Evolutionary conservation across 2,113 vertebrate species (phyloP).

Genomic region (Elgaria multicarinata): DNA sequence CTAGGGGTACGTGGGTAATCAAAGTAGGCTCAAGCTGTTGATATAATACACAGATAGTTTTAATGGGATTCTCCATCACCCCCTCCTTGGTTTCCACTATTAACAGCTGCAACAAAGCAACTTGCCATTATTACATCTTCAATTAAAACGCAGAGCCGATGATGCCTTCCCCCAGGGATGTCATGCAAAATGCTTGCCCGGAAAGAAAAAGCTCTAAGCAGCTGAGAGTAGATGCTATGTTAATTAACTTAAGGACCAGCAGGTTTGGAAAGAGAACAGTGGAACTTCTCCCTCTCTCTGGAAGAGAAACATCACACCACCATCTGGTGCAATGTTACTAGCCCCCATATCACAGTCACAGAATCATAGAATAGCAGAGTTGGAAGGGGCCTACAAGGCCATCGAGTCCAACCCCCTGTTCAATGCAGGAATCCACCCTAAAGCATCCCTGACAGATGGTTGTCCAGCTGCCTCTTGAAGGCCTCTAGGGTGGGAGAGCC

Average conservation of each 20-base stretch:
- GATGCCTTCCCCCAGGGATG: background rate
- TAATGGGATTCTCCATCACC: constrained; percentile 30
- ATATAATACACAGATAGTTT: constrained; percentile 39
- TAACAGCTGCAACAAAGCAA: constrained; percentile 57
- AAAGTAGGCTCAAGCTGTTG: constrained; percentile 41
- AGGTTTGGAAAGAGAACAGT: constrained; percentile 40
- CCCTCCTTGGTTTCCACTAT: constrained; percentile 29
- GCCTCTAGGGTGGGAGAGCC: no score
- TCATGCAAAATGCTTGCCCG: no score
- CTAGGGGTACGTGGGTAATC: constrained; percentile 42
- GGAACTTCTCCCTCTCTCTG: constrained; percentile 11
- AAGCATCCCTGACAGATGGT: no score
- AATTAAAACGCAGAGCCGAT: constrained; percentile 55
- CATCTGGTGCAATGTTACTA: background rate
- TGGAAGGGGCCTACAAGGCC: no score
- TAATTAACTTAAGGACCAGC: constrained; percentile 55
- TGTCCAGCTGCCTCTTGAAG: no score
- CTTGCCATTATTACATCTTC: constrained; percentile 56
- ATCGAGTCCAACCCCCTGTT: no score
- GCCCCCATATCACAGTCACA: background rate
- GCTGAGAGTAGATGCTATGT: constrained; percentile 25
- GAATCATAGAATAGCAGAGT: no score
- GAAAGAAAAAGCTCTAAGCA: background rate
- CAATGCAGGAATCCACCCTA: no score
- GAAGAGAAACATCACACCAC: background rate